Evolutionary conservation across 2,888 invertebrate genomes (phyloP).

Genomic region (Lasioglossum leucozonium): DNA sequence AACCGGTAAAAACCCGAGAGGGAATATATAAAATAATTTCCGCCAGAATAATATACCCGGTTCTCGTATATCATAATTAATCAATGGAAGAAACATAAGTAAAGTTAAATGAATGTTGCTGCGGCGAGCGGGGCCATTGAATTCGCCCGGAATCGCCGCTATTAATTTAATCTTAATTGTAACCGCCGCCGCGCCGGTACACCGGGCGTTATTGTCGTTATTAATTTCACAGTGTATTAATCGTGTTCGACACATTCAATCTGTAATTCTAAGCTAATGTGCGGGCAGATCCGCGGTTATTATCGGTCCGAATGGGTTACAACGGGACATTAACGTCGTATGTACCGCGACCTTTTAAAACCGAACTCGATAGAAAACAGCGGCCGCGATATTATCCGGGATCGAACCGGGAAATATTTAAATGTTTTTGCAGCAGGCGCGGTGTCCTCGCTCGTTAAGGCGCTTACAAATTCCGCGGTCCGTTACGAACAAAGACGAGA

Average conservation of each 20-base stretch:
- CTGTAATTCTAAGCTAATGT: constrained; percentile 11
- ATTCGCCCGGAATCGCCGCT: neutral
- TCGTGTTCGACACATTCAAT: constrained; percentile 11
- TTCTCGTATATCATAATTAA: neutral
- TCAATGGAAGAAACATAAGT: neutral
- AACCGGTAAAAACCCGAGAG: neutral
- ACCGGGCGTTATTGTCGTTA: neutral
- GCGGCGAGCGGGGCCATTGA: neutral
- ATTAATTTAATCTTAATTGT: constrained; percentile 16
- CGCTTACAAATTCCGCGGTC: constrained; percentile 21
- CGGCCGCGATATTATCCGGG: neutral
- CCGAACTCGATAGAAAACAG: neutral
- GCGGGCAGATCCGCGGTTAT: neutral
- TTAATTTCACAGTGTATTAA: constrained; percentile 8
- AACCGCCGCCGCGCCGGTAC: neutral
- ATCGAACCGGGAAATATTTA: constrained; percentile 33
- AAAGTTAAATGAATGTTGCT: neutral
- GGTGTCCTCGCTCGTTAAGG: constrained; percentile 25
- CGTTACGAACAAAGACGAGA: neutral
- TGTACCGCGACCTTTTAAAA: neutral
- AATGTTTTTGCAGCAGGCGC: constrained; percentile 5
- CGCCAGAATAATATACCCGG: neutral
- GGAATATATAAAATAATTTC: neutral
- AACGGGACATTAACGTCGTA: neutral
- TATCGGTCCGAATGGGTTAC: neutral